Conservation (phyloP, 2,888 invertebrate species). For the Cheilosia urbana region DNA sequence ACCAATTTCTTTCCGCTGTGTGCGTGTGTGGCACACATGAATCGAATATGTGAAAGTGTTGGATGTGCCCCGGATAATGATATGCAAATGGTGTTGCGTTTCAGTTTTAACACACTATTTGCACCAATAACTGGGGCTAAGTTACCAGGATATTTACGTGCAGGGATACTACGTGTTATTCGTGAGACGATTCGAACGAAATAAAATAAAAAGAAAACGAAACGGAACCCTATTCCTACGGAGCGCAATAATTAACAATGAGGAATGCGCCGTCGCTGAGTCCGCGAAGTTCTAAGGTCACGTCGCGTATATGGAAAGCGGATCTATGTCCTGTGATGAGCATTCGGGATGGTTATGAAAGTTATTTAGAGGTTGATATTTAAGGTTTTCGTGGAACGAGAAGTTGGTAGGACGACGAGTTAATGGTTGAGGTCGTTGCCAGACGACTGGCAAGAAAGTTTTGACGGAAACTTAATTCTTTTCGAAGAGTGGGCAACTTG, state of each 20-base stretch:
- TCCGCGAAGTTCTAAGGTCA: constrained; percentile 14
- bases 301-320: neutral
- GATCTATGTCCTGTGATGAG: constrained; percentile 9
- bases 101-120: constrained; percentile 43
- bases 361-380: constrained; percentile 28
- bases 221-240: neutral
- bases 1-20: constrained; percentile 6
- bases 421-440: neutral
- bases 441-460: too few species aligned
- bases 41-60: constrained; percentile 32
- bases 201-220: constrained; percentile 11
- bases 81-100: constrained; percentile 48
- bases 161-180: constrained; percentile 49
- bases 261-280: constrained; percentile 5
- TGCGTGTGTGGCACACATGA: constrained; percentile 1
- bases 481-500: too few species aligned
- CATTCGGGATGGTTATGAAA: constrained; percentile 10
- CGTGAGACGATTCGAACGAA: constrained; percentile 50
- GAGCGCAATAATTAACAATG: constrained; percentile 15
- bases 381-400: neutral
- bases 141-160: constrained; percentile 53
- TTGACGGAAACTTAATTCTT: too few species aligned
- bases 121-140: neutral
- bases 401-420: neutral
- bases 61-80: constrained; percentile 7